A percentile compares a stretch with the other conserved stretches of the same genome.
These are phyloP conservation scores for Sinella curviseta DNA, from an alignment of 1,140 invertebrate species.

Conservation along the genomic window DNA sequence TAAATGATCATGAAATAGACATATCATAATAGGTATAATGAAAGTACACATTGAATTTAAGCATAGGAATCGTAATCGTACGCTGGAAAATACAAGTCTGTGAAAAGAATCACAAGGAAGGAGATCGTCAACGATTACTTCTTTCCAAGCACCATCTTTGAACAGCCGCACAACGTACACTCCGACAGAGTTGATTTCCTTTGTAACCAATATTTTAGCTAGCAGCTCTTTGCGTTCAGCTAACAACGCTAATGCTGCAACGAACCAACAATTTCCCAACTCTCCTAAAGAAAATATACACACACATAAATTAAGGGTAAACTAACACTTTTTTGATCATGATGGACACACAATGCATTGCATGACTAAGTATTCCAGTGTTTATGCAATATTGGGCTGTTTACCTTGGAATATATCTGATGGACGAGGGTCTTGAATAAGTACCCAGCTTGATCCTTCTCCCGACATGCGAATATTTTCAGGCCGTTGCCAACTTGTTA, in stretches of 20 bases:
- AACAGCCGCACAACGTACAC: slow-evolving; percentile 62
- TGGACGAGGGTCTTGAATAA: slow-evolving; percentile 60
- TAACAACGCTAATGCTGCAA: slow-evolving; percentile 65
- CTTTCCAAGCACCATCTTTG: slow-evolving; percentile 64
- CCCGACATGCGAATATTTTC: slow-evolving; percentile 53
- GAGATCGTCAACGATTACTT: slow-evolving; percentile 64
- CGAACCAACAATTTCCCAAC: slow-evolving; percentile 67
- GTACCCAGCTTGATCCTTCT: slow-evolving; percentile 56
- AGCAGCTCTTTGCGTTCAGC: slow-evolving; percentile 64
- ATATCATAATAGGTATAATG: background rate
- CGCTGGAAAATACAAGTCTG: slow-evolving; percentile 60
- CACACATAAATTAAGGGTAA: background rate
- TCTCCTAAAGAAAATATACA: slow-evolving; percentile 44
- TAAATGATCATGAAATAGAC: background rate
- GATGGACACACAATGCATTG: background rate
- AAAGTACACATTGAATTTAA: background rate
- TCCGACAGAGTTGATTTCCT: slow-evolving; percentile 60
- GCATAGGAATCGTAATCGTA: too few species aligned
- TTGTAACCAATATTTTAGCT: slow-evolving; percentile 62
- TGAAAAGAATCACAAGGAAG: slow-evolving; percentile 61
- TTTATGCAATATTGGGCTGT: too few species aligned
- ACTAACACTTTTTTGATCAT: background rate
- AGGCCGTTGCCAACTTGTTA: slow-evolving; percentile 57
- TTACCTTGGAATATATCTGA: slow-evolving; percentile 62
- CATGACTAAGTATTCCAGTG: background rate